Conservation (phyloP, 2,797 vertebrate species). For the Myotis findleyi region DNA sequence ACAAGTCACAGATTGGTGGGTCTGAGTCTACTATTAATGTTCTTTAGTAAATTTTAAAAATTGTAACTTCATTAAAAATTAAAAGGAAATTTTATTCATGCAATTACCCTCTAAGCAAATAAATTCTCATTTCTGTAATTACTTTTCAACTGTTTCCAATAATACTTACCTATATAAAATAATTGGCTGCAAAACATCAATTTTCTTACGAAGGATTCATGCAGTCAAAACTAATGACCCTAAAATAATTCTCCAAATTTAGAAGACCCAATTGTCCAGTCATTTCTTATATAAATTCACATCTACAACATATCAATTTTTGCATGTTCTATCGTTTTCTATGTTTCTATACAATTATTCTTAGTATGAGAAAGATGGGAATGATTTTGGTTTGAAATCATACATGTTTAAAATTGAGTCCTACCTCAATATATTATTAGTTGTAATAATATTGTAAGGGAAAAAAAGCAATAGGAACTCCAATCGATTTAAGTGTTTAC, state of each 20-base stretch:
- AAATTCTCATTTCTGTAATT: constrained; percentile 56
- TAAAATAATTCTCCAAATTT: constrained; percentile 35
- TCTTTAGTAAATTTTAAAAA: constrained; percentile 38
- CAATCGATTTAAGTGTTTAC: neutral
- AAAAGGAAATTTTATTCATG: constrained; percentile 36
- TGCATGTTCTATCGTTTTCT: neutral
- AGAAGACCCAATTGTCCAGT: neutral
- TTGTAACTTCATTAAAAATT: constrained; percentile 53
- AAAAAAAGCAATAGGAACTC: neutral
- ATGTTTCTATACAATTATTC: neutral
- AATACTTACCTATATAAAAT: neutral
- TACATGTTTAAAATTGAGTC: neutral
- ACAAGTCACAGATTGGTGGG: neutral
- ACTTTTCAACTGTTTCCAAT: constrained; percentile 39
- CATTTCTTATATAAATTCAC: neutral
- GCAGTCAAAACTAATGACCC: neutral
- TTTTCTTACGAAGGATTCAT: constrained; percentile 23
- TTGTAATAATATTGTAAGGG: neutral
- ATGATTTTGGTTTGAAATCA: neutral
- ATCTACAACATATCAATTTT: neutral
- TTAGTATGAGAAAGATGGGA: neutral
- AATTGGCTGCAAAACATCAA: neutral
- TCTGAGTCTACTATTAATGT: neutral
- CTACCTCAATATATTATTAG: neutral
- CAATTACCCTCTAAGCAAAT: constrained; percentile 44